Evolutionary conservation across 2,113 vertebrate species (phyloP).

Genomic region (Nyctibius bracteatus): DNA sequence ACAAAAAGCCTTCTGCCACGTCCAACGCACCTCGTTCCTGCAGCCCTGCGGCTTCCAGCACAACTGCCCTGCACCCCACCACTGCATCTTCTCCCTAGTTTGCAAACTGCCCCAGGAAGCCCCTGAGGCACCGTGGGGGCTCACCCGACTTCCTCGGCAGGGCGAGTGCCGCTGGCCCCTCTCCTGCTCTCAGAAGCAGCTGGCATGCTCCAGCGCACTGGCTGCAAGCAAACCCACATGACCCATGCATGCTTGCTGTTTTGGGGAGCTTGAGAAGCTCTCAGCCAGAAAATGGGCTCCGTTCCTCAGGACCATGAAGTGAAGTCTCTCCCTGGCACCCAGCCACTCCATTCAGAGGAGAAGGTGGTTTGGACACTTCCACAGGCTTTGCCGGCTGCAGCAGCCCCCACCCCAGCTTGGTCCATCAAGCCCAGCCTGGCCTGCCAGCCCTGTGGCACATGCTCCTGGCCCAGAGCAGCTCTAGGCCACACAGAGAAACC

Average conservation of each 20-base stretch:
- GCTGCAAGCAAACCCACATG: neutral
- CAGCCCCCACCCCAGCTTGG: rapidly evolving
- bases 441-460: rapidly evolving
- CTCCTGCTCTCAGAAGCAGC: neutral
- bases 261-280: neutral
- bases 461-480: neutral
- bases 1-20: neutral
- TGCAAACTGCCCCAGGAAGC: neutral
- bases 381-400: rapidly evolving
- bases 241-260: rapidly evolving
- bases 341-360: neutral
- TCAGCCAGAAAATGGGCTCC: neutral
- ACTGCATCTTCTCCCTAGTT: rapidly evolving
- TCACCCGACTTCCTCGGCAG: neutral
- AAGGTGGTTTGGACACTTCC: neutral
- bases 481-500: neutral
- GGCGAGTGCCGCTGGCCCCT: neutral
- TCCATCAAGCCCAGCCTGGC: neutral
- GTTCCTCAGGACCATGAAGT: neutral
- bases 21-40: rapidly evolving
- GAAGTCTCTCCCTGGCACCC: neutral
- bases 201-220: rapidly evolving
- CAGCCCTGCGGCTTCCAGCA: neutral
- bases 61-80: neutral
- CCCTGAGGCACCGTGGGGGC: rapidly evolving